Percentiles rank a stretch among this genome's conserved stretches.
phyloP scores from a whole-genome alignment of 2,113 vertebrate genomes.

The Ctenomys sociabilis region DNA sequence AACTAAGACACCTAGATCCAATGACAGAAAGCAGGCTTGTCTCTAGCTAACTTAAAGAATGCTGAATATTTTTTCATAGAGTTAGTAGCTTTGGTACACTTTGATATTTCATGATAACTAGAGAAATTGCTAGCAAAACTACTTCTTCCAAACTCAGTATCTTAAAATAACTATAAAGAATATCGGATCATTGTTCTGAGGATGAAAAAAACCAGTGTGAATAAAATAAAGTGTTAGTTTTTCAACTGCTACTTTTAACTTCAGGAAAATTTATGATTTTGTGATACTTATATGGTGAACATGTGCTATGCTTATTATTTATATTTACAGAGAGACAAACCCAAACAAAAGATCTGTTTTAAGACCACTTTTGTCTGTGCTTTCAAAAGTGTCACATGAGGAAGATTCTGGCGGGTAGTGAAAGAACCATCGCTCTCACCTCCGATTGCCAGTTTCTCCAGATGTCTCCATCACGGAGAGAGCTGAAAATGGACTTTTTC shows the following conservation, averaged over 20 bases:
- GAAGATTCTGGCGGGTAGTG: neutral
- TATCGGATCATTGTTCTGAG: constrained; percentile 4
- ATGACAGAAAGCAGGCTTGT: neutral
- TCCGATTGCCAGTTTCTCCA: neutral
- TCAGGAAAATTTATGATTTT: neutral
- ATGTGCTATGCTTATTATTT: neutral
- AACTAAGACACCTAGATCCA: neutral
- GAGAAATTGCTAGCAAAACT: neutral
- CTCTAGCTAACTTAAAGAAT: neutral
- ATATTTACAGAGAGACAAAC: neutral
- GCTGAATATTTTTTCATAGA: neutral
- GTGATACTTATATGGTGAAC: neutral
- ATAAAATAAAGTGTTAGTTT: neutral
- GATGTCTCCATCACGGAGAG: neutral
- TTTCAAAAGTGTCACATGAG: neutral
- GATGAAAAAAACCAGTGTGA: neutral
- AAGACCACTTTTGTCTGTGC: neutral
- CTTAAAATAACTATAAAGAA: neutral
- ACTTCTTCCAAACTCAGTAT: neutral
- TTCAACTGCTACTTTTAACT: constrained; percentile 14
- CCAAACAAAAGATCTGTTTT: neutral
- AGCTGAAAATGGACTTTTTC: neutral
- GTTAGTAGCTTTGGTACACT: neutral
- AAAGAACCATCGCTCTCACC: neutral
- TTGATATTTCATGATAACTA: neutral